Percentiles rank a stretch among this genome's conserved stretches.
These are phyloP conservation scores for Trididemnum clinides DNA, from an alignment of 23 tunicate species.

Conservation along the genomic window DNA sequence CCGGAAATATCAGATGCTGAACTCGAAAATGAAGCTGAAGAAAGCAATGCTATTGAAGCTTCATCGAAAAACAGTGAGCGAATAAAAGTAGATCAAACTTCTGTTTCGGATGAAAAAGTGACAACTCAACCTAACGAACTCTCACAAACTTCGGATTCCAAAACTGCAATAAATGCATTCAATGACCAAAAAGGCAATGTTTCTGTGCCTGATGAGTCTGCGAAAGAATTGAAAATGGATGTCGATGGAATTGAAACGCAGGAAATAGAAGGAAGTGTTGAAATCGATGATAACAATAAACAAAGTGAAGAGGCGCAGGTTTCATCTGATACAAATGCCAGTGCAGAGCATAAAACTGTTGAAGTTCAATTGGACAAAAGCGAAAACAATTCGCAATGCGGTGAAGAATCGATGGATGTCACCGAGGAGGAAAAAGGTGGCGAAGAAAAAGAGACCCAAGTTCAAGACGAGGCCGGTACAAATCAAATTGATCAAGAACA, in stretches of 20 bases:
- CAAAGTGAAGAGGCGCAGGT: not conserved
- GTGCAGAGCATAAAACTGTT: not conserved
- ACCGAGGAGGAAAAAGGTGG: not conserved
- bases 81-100: too few relatives aligned
- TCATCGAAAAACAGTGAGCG: too few relatives aligned
- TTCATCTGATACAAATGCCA: not conserved
- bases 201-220: not conserved
- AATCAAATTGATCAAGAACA: not conserved
- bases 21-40: not conserved
- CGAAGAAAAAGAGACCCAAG: not conserved
- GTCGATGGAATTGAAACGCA: not conserved
- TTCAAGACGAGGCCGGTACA: not conserved
- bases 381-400: not conserved
- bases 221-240: not conserved
- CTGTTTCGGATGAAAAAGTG: too few relatives aligned
- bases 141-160: too few relatives aligned
- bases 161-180: not conserved
- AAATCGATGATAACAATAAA: not conserved
- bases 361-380: not conserved
- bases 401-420: not conserved
- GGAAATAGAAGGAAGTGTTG: not conserved
- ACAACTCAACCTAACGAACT: too few relatives aligned
- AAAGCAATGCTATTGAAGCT: too few relatives aligned
- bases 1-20: slow-evolving; percentile 14
- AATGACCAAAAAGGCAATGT: not conserved